phyloP scores from a whole-genome alignment of 2,113 vertebrate species.

The Macquaria ambigua region DNA sequence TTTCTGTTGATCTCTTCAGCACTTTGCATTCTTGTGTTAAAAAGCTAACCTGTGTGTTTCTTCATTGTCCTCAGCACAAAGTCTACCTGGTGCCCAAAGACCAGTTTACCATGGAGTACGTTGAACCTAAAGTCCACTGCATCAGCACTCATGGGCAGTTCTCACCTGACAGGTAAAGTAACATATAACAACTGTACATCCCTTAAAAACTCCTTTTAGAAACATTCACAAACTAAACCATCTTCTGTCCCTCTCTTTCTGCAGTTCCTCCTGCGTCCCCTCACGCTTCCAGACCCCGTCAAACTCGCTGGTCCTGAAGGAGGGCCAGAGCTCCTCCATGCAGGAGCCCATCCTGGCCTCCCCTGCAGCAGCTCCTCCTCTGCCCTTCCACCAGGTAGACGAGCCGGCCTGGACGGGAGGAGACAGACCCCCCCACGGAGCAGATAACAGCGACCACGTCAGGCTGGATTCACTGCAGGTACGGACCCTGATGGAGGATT shows the following conservation, averaged over 20 bases:
- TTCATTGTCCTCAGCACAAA: slow-evolving; percentile 84
- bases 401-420: slow-evolving; percentile 55
- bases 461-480: slow-evolving; percentile 91
- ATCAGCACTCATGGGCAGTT: slow-evolving; percentile 90
- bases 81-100: slow-evolving; percentile 87
- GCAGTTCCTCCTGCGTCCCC: slow-evolving; percentile 84
- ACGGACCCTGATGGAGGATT: background rate
- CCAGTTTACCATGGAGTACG: slow-evolving; percentile 88
- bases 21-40: background rate
- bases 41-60: slow-evolving; percentile 6
- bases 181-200: accelerated
- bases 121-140: slow-evolving; percentile 89
- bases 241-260: background rate
- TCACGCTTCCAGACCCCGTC: slow-evolving; percentile 94
- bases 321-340: slow-evolving; percentile 85
- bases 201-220: background rate
- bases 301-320: slow-evolving; percentile 89
- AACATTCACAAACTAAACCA: background rate
- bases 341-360: slow-evolving; percentile 79
- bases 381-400: slow-evolving; percentile 44
- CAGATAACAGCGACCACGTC: slow-evolving; percentile 87
- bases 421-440: slow-evolving; percentile 81
- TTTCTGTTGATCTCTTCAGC: background rate
- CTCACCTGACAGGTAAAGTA: slow-evolving; percentile 87
- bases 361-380: slow-evolving; percentile 76